Conservation (phyloP, 1,140 invertebrate genomes). For the Bombus vancouverensis region DNA sequence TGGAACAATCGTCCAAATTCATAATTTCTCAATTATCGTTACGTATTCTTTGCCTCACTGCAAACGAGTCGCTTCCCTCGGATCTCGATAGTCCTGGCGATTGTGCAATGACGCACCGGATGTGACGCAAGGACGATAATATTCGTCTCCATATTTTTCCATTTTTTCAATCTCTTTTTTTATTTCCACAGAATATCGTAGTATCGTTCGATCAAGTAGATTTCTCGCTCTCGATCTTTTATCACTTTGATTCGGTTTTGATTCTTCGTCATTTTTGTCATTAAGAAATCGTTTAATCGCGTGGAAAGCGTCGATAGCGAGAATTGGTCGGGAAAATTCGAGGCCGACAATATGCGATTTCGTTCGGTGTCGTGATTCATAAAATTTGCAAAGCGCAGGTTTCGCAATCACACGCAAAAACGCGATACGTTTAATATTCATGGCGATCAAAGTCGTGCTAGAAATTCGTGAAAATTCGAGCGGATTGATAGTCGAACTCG, state of each 20-base stretch:
- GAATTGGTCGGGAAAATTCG: too few relatives aligned
- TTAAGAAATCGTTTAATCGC: neutral
- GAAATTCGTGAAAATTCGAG: constrained; percentile 14
- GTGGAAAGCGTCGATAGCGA: neutral
- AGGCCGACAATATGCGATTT: neutral
- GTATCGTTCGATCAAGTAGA: too few relatives aligned
- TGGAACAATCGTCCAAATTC: neutral
- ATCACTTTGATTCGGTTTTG: neutral
- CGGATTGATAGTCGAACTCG: neutral
- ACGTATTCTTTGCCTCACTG: neutral
- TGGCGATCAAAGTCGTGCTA: neutral
- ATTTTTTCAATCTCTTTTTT: neutral
- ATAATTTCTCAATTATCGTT: constrained; percentile 24
- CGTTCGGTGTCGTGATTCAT: neutral
- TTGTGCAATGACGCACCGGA: constrained; percentile 45
- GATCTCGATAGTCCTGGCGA: neutral
- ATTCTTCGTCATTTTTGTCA: too few relatives aligned
- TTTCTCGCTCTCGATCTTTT: too few relatives aligned
- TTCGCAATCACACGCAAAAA: neutral
- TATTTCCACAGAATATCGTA: neutral
- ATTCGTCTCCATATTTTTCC: neutral
- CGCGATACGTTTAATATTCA: constrained; percentile 21
- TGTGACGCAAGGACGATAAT: constrained; percentile 40
- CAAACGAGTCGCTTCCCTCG: constrained; percentile 16
- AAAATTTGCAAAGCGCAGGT: constrained; percentile 16